Evolutionary conservation across 2,113 vertebrate species (phyloP).

Genomic region (Aspidoscelis tigris): DNA sequence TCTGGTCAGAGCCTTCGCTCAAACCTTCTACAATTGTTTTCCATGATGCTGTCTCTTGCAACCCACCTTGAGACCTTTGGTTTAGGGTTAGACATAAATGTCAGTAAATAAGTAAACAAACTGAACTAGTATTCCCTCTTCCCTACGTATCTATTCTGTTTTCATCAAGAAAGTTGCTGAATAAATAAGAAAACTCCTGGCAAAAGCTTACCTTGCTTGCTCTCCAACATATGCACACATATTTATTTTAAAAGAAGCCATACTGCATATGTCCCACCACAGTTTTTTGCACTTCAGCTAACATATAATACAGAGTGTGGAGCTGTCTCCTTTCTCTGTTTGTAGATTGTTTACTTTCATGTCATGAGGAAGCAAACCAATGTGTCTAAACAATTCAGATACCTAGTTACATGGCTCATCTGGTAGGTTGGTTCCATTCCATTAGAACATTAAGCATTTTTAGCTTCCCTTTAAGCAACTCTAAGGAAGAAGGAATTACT

Average conservation of each 20-base stretch:
- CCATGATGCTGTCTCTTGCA: no score
- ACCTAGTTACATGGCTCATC: conserved; percentile 69
- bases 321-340: conserved; percentile 70
- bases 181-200: conserved; percentile 63
- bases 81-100: no score
- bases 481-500: conserved; percentile 41
- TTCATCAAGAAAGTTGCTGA: conserved; percentile 17
- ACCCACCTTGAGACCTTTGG: no score
- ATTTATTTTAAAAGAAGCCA: conserved; percentile 55
- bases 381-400: conserved; percentile 59
- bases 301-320: conserved; percentile 63
- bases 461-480: conserved; percentile 25
- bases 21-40: no score
- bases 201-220: conserved; percentile 59
- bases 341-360: conserved; percentile 73
- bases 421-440: conserved; percentile 65
- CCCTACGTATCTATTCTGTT: not conserved
- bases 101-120: no score
- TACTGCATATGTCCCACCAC: conserved; percentile 61
- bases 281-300: conserved; percentile 64
- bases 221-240: conserved; percentile 64
- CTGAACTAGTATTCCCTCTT: no score
- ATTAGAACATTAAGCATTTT: conserved; percentile 59
- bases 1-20: no score
- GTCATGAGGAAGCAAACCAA: conserved; percentile 70